Percentiles rank a stretch among this genome's conserved stretches.
phyloP scores from a whole-genome alignment of 30 jellyfish, hydroid and myxozoan species.

The Nemopilema nomurai region DNA sequence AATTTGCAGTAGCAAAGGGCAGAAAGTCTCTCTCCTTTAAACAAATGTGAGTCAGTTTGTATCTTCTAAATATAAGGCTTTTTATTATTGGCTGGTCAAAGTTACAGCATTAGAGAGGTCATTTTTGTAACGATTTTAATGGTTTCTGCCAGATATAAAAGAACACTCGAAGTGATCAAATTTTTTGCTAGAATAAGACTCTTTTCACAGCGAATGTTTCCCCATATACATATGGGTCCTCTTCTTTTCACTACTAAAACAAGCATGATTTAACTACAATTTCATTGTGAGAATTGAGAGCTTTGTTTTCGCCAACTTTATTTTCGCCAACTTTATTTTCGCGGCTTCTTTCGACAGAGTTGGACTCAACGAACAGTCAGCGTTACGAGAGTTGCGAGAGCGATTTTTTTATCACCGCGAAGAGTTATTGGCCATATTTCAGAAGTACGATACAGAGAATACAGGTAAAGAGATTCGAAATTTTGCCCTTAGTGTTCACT shows the following conservation, averaged over 20 bases:
- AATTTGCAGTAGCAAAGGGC: slow-evolving; percentile 49
- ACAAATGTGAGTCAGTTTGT: slow-evolving; percentile 27
- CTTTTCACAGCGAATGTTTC: too few relatives aligned
- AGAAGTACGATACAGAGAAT: slow-evolving; percentile 43
- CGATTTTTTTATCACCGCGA: slow-evolving; percentile 63
- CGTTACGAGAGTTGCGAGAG: slow-evolving; percentile 68
- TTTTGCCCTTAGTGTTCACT: background rate
- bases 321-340: background rate
- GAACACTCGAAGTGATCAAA: too few relatives aligned
- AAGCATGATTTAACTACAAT: too few relatives aligned
- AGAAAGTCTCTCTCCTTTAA: slow-evolving; percentile 24
- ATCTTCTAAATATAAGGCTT: too few relatives aligned
- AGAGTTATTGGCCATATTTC: slow-evolving; percentile 47
- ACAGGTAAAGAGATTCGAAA: slow-evolving; percentile 25
- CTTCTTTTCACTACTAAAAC: too few relatives aligned
- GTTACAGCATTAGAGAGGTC: too few relatives aligned
- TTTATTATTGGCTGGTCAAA: too few relatives aligned
- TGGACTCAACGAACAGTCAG: slow-evolving; percentile 74
- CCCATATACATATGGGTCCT: too few relatives aligned
- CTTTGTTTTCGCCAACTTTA: background rate
- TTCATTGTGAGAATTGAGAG: too few relatives aligned
- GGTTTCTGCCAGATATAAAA: too few relatives aligned
- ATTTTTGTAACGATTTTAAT: too few relatives aligned
- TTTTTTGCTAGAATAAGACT: too few relatives aligned
- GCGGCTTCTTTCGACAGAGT: slow-evolving; percentile 37